Evolutionary conservation across 2,888 invertebrate species (phyloP).

Genomic region (Dermolepida albohirtum): DNA sequence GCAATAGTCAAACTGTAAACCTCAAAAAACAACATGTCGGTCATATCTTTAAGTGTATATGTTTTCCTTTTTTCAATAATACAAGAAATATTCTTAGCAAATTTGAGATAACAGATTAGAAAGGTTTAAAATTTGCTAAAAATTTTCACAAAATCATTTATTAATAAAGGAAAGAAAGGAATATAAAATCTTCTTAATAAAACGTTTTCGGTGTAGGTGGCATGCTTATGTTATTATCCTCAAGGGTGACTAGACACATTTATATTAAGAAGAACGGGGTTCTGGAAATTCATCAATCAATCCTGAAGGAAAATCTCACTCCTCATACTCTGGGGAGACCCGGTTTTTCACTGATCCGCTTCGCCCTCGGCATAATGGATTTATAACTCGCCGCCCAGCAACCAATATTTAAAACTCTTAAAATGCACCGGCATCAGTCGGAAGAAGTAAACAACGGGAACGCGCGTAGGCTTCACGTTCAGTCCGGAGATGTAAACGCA

Average conservation of each 20-base stretch:
- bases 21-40: no score
- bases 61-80: no score
- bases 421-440: constrained; percentile 3
- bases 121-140: no score
- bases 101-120: no score
- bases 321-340: background rate
- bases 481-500: constrained; percentile 6
- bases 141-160: no score
- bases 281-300: constrained; percentile 26
- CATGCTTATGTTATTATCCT: constrained; percentile 24
- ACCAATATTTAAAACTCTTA: constrained; percentile 20
- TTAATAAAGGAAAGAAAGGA: no score
- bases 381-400: constrained; percentile 15
- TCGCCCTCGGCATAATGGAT: constrained; percentile 23
- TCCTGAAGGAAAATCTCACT: constrained; percentile 14
- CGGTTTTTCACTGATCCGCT: constrained; percentile 20
- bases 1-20: no score
- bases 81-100: no score
- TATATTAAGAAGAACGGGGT: constrained; percentile 18
- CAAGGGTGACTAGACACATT: constrained; percentile 23
- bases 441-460: constrained; percentile 6
- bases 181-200: constrained; percentile 25
- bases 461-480: background rate
- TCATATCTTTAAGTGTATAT: no score
- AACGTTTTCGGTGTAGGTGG: constrained; percentile 20